Base-by-base conservation (phyloP, 2,888 invertebrate species). In the Amblyjoppa fuscipennis region DNA sequence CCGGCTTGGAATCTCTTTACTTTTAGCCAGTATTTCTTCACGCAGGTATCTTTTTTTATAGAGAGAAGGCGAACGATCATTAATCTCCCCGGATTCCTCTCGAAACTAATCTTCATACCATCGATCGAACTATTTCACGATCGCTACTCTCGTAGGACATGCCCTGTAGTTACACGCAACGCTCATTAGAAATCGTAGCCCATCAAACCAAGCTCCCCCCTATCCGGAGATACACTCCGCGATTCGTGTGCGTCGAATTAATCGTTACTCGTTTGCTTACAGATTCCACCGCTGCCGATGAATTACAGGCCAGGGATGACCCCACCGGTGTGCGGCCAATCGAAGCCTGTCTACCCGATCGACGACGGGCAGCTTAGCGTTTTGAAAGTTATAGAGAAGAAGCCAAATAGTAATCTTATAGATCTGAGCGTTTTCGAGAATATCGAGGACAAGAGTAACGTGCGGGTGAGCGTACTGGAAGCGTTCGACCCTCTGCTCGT, bases 401-500 rank as follows among this genome's bases (percentile, higher is more conserved):
- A 94, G 84, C 94, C 94, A 88, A 95, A 95, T 90, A 95, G 94
- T 90, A 96, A 96, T 94, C 94, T 96, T 79, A 96, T 96, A 90
- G 96, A 96, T 93, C 93, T 96, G 88, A 95, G 95, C 76, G 94
- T 94, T 73, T 94, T 93, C 71, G 94, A 94, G 88, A 88, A 91
- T 87, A 84, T 91, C 31, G 95, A 95, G 80, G 95, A 95, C 90
- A 95, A 94, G 86, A 94, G 94, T 88, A 95, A 95, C 89, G 95
- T 95, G 64, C 93, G 96, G 87, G 96, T 95, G 76, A 97, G 97
- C 95, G 97, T 98, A 91, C 94, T 98, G 91, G 98, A 98, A 94
- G 97, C 97, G 86, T 98, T 98, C 94, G 98, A 98, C 96, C 98
- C 98, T 70, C 95, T 98, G 93, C 95, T 97, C 91, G 95, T 95